Percentiles rank a stretch among this genome's conserved stretches.
phyloP scores from a whole-genome alignment of 2,113 vertebrate genomes.

The Pelusios castaneus region DNA sequence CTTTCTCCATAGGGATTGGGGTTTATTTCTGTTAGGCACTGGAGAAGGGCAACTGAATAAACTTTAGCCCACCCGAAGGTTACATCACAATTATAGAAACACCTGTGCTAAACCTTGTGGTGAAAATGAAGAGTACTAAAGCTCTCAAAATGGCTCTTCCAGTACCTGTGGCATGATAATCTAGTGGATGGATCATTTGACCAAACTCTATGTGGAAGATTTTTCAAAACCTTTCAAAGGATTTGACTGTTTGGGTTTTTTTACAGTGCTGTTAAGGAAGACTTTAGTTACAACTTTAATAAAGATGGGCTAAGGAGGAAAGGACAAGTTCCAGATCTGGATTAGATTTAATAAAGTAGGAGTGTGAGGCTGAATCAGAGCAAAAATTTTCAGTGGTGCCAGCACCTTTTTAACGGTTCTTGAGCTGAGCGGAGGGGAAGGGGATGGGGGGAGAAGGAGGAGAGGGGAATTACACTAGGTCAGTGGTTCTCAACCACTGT shows the following conservation, averaged over 20 bases:
- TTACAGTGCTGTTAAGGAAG: neutral
- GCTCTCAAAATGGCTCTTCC: neutral
- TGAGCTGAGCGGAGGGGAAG: neutral
- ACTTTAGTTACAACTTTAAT: neutral
- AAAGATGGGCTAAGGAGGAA: neutral
- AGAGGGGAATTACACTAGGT: neutral
- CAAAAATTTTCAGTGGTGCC: neutral
- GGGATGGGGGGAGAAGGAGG: rapidly evolving
- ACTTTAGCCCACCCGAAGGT: too few relatives aligned
- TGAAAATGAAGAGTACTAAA: slow-evolving; percentile 18
- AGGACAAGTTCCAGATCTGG: neutral
- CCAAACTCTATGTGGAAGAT: rapidly evolving
- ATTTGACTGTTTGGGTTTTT: neutral
- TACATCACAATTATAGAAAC: neutral
- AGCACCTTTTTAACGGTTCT: neutral
- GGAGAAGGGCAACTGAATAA: too few relatives aligned
- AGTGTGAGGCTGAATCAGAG: neutral
- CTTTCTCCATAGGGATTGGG: too few relatives aligned
- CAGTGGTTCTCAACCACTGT: too few relatives aligned
- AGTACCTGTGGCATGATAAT: neutral
- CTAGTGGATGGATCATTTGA: slow-evolving; percentile 5
- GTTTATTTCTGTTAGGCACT: too few relatives aligned
- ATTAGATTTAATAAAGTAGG: neutral
- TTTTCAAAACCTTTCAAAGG: neutral
- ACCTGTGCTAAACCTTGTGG: neutral